Percentiles rank a stretch among this genome's conserved stretches.
Evolutionary conservation across 1,140 invertebrate species (phyloP).

Genomic region (Papilio polyxenes): DNA sequence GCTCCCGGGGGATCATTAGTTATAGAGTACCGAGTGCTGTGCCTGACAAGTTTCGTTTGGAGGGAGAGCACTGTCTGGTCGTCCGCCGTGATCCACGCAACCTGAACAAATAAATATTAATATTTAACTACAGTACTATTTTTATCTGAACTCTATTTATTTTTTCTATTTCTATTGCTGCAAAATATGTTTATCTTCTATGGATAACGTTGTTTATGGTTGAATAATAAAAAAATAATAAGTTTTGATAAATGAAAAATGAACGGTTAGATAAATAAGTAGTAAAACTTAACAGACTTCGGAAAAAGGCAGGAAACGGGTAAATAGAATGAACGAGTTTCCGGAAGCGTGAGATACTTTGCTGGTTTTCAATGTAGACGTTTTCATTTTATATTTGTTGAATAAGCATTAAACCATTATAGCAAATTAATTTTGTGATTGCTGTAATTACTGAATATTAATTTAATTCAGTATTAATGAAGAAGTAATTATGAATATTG

Average conservation of each 20-base stretch:
- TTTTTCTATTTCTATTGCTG: no score
- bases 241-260: neutral
- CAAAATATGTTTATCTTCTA: no score
- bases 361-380: constrained; percentile 31
- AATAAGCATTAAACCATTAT: neutral
- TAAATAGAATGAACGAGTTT: constrained; percentile 1
- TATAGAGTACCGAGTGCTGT: constrained; percentile 90
- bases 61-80: constrained; percentile 94
- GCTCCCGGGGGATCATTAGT: constrained; percentile 88
- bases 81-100: constrained; percentile 94
- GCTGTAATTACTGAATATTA: neutral
- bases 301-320: constrained; percentile 34
- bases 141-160: no score
- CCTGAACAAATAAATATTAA: constrained; percentile 80
- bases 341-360: constrained; percentile 26
- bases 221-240: no score
- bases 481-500: no score
- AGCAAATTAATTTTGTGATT: neutral
- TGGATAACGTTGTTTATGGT: no score
- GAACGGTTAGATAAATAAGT: neutral
- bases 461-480: no score
- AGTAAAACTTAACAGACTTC: constrained; percentile 12
- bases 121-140: neutral
- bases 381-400: neutral
- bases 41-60: constrained; percentile 92